phyloP scores from a whole-genome alignment of 1,140 invertebrate species.

The Trissolcus basalis region DNA sequence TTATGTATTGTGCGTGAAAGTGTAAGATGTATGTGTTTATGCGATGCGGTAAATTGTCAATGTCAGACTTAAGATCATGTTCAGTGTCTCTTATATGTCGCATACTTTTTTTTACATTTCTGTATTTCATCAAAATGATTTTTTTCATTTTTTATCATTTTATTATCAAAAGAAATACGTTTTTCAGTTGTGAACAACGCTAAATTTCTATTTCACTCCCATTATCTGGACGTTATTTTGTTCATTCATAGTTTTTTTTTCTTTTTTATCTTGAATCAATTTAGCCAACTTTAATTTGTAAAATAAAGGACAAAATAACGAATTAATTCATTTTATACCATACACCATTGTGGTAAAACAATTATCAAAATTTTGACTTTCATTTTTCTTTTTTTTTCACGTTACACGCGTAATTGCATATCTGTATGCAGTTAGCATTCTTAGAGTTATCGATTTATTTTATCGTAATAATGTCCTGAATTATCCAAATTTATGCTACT shows the following conservation, averaged over 20 bases:
- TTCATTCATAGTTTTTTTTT: not conserved
- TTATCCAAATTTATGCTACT: constrained; percentile 27
- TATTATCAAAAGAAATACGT: constrained; percentile 39
- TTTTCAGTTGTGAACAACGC: constrained; percentile 30
- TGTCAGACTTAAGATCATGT: constrained; percentile 41
- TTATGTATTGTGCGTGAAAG: constrained; percentile 54
- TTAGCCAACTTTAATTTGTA: not conserved
- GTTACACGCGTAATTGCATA: constrained; percentile 12
- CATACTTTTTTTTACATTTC: constrained; percentile 16
- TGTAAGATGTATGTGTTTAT: constrained; percentile 34
- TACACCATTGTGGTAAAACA: constrained; percentile 17
- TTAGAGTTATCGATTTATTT: constrained; percentile 6
- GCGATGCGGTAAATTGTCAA: constrained; percentile 45
- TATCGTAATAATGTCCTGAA: constrained; percentile 4
- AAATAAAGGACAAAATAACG: too few species aligned
- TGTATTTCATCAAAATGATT: not conserved
- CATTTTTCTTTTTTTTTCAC: constrained; percentile 17
- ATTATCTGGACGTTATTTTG: constrained; percentile 29
- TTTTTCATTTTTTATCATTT: constrained; percentile 39
- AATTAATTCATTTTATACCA: too few species aligned
- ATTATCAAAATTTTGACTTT: constrained; percentile 44
- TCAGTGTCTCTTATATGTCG: constrained; percentile 33
- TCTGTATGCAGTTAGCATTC: constrained; percentile 25
- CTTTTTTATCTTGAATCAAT: constrained; percentile 11
- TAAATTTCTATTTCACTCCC: constrained; percentile 26